These are phyloP conservation scores for Pogona vitticeps DNA, from an alignment of 2,113 vertebrate genomes.

Conservation along the genomic window DNA sequence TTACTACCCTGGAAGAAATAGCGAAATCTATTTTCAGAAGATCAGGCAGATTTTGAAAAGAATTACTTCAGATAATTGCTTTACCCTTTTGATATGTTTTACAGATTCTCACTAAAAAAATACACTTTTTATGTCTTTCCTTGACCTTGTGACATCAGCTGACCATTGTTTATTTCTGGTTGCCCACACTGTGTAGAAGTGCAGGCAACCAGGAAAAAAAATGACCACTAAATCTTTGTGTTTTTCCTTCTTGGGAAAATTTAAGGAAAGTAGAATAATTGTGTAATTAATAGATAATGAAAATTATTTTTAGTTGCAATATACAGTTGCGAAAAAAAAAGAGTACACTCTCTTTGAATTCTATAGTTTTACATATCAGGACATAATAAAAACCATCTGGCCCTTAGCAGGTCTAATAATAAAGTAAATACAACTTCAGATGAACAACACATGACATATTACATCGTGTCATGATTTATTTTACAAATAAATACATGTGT, in stretches of 20 bases:
- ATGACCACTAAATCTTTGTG: constrained; percentile 15
- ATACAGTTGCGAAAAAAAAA: no score
- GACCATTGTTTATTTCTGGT: constrained; percentile 40
- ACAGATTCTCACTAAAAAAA: constrained; percentile 35
- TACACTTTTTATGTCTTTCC: constrained; percentile 50
- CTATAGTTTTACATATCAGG: no score
- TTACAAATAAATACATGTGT: no score
- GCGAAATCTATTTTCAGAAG: constrained; percentile 48
- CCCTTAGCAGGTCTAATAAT: no score
- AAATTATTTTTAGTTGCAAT: neutral
- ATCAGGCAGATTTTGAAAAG: constrained; percentile 44
- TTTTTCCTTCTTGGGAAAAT: constrained; percentile 17
- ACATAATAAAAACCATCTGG: no score
- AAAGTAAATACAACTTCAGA: no score
- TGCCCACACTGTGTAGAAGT: constrained; percentile 22
- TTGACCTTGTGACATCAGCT: constrained; percentile 37
- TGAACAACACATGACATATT: no score
- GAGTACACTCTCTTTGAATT: no score
- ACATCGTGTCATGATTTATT: no score
- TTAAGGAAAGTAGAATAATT: neutral
- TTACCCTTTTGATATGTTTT: constrained; percentile 54
- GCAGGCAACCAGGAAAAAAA: constrained; percentile 18
- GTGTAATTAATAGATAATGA: neutral
- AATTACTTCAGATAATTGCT: constrained; percentile 49
- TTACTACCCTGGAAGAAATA: constrained; percentile 52